Conservation (phyloP, 2,888 invertebrate genomes). For the Galerucella calmariensis region DNA sequence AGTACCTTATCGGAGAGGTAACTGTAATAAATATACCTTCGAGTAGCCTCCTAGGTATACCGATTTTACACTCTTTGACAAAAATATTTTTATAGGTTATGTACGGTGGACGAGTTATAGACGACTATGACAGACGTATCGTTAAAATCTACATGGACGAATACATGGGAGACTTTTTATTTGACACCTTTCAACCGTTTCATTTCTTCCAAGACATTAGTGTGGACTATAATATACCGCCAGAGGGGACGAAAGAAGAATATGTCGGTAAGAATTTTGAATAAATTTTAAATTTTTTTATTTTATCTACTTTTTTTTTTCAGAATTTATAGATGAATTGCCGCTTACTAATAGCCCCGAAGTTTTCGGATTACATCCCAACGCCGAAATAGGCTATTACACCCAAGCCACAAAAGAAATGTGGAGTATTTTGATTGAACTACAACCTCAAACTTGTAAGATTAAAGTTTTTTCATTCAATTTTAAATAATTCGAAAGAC, state of each 20-base stretch:
- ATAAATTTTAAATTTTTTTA: background rate
- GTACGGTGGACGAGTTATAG: conserved; percentile 95
- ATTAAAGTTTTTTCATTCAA: background rate
- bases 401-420: conserved; percentile 87
- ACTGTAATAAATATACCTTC: background rate
- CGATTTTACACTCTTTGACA: too few relatives aligned
- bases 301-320: conserved; percentile 38
- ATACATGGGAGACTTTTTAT: conserved; percentile 94
- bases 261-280: conserved; percentile 71
- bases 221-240: conserved; percentile 84
- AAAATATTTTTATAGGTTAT: conserved; percentile 68
- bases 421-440: conserved; percentile 86
- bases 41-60: too few relatives aligned
- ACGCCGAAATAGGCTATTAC: conserved; percentile 95
- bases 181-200: conserved; percentile 91
- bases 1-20: conserved; percentile 91
- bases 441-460: conserved; percentile 90
- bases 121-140: conserved; percentile 89
- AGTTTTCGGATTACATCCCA: conserved; percentile 93
- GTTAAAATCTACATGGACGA: conserved; percentile 92
- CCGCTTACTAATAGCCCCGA: conserved; percentile 89
- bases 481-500: too few relatives aligned
- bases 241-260: conserved; percentile 73
- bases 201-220: conserved; percentile 83
- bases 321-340: conserved; percentile 82